Conservation (phyloP, 1,140 invertebrate genomes). For the Drosophila takahashii region DNA sequence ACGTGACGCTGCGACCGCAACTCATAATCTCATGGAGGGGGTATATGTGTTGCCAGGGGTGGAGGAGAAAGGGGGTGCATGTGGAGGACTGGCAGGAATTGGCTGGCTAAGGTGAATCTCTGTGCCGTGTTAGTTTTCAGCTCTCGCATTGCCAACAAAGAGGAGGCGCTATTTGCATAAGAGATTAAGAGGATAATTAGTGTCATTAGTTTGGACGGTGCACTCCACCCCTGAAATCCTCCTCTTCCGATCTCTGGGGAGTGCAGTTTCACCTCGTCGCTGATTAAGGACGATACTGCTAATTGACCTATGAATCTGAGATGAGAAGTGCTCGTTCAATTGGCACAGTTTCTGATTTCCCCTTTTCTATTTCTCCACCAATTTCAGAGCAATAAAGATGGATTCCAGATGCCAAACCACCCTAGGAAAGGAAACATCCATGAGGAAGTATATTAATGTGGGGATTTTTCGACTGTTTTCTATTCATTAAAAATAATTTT, state of each 20-base stretch:
- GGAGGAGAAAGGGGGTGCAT: background rate
- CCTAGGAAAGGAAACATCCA: background rate
- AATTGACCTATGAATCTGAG: conserved; percentile 47
- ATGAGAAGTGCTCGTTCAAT: conserved; percentile 33
- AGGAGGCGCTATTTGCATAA: conserved; percentile 71
- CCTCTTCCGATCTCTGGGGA: conserved; percentile 9
- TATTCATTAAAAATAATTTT: conserved; percentile 83
- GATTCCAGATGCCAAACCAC: conserved; percentile 41
- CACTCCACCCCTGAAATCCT: background rate
- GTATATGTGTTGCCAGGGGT: background rate
- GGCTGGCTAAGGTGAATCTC: background rate
- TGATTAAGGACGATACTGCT: conserved; percentile 31
- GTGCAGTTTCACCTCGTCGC: conserved; percentile 30
- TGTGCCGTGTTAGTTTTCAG: background rate
- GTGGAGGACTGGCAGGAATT: background rate
- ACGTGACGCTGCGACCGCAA: conserved; percentile 70
- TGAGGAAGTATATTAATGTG: conserved; percentile 51
- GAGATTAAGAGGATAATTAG: conserved; percentile 80
- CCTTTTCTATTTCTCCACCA: background rate
- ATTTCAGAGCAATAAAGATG: conserved; percentile 36
- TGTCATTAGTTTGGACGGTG: conserved; percentile 68
- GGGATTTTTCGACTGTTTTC: conserved; percentile 75
- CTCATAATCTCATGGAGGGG: conserved; percentile 4
- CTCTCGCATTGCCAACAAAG: conserved; percentile 35
- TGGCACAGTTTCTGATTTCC: conserved; percentile 48